Conservation (phyloP, 2,797 vertebrate genomes). For the Siniperca scherzeri region DNA sequence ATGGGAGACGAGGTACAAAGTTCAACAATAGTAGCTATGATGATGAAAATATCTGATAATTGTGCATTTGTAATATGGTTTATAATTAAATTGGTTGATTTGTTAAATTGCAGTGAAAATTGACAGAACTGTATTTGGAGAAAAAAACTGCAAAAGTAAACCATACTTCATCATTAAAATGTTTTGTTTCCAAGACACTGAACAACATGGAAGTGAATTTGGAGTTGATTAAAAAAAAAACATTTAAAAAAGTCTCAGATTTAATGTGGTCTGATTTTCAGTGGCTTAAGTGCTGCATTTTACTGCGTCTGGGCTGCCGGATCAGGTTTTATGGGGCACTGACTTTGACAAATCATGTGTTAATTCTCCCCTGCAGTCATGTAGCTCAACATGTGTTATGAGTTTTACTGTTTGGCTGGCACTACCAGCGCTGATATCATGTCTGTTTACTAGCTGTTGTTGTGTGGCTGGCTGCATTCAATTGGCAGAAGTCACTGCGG, state of each 20-base stretch:
- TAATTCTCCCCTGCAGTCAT: conserved; percentile 61
- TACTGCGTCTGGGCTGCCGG: conserved; percentile 60
- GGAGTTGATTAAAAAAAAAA: conserved; percentile 33
- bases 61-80: background rate
- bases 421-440: conserved; percentile 66
- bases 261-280: conserved; percentile 63
- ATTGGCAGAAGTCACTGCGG: conserved; percentile 38
- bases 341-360: conserved; percentile 68
- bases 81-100: background rate
- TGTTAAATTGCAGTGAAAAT: background rate
- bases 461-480: conserved; percentile 55
- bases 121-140: background rate
- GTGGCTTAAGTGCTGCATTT: conserved; percentile 68
- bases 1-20: conserved; percentile 96
- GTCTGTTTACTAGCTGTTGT: conserved; percentile 70
- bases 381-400: conserved; percentile 60
- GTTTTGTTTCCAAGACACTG: background rate
- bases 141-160: background rate
- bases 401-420: conserved; percentile 66
- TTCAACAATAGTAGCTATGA: background rate
- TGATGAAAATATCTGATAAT: background rate
- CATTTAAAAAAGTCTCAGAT: conserved; percentile 37
- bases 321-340: conserved; percentile 62
- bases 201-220: conserved; percentile 33
- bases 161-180: background rate